These are phyloP conservation scores for Notospermus geniculatus DNA, from an alignment of 1,140 invertebrate species.

Conservation along the genomic window DNA sequence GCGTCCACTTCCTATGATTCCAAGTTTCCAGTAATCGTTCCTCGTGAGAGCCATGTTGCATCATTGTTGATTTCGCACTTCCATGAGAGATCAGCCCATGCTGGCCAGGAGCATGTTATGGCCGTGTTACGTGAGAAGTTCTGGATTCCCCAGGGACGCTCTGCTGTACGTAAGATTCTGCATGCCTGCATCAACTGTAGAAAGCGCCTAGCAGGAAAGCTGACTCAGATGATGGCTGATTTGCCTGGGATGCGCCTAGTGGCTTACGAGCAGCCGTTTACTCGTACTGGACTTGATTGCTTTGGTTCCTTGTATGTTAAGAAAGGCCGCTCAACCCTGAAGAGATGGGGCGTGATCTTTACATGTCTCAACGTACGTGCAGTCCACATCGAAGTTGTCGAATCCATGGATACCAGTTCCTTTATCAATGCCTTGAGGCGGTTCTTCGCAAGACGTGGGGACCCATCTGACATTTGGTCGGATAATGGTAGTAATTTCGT, in stretches of 20 bases:
- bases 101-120: slow-evolving; percentile 16
- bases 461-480: neutral
- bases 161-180: neutral
- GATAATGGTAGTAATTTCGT: slow-evolving; percentile 12
- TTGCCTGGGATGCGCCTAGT: neutral
- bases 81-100: slow-evolving; percentile 12
- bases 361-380: neutral
- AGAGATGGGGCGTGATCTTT: slow-evolving; percentile 2
- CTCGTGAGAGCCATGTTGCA: slow-evolving; percentile 10
- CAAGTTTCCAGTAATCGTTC: slow-evolving; percentile 20
- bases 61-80: slow-evolving; percentile 8
- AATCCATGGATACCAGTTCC: neutral
- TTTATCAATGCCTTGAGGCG: slow-evolving; percentile 3
- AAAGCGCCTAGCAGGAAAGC: neutral
- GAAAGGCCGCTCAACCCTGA: neutral
- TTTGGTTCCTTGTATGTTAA: slow-evolving; percentile 10
- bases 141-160: neutral
- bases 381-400: slow-evolving; percentile 3
- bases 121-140: neutral
- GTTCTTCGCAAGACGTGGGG: neutral
- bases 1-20: neutral
- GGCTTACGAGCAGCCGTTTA: slow-evolving; percentile 2
- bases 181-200: neutral
- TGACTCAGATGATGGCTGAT: slow-evolving; percentile 9
- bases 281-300: slow-evolving; percentile 7